Evolutionary conservation across 92 coral and sea anemone genomes (phyloP), one percentile per base, ranked within the genome.

Genomic region (Siderastrea radians): DNA sequence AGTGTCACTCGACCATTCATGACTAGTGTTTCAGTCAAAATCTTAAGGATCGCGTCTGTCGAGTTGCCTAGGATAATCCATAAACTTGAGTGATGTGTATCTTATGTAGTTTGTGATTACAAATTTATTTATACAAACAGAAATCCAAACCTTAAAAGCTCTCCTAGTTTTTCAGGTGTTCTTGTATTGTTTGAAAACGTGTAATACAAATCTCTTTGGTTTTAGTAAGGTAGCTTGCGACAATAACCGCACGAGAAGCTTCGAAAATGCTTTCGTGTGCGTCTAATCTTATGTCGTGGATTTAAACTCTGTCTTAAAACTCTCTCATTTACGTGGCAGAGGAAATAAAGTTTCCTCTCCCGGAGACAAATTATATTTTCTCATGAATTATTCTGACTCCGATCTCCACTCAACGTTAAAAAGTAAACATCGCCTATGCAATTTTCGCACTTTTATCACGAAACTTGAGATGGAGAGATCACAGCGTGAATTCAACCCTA

Each of bases 321-420:
- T n/a, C n/a, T n/a, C n/a, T 50, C 49, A 84, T 61, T 84, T 73
- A 49, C 50, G 45, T 84, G 52, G 63, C 50, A 72, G 49, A 84
- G 87, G 81, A 84, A 73, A 60, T 61, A 72, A 44, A 59, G 81
- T 74, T 84, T 84, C 87, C 81, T 74, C 87, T 44, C 70, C 80
- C 87, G 87, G 87, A 84, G 85, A 90, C 93, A 74, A 81, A 79
- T 86, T 73, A 75, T 89, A 8, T 84, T 72, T 54, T 59, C 93
- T 90, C 93, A 90, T 90, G 77, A 90, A 90, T 90, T 86, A 90
- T 90, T 90, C 91, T 65, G 63, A 80, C 83, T 86, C 52, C 72
- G 74, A 65, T 68, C 84, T 80, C 74, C 91, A 57, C 77, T 84
- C 80, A 51, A 50, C 63, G 71, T 10, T 73, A 84, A 83, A 71